Base-by-base conservation (phyloP, 2,797 vertebrate species). In the Phalanger gymnotis region DNA sequence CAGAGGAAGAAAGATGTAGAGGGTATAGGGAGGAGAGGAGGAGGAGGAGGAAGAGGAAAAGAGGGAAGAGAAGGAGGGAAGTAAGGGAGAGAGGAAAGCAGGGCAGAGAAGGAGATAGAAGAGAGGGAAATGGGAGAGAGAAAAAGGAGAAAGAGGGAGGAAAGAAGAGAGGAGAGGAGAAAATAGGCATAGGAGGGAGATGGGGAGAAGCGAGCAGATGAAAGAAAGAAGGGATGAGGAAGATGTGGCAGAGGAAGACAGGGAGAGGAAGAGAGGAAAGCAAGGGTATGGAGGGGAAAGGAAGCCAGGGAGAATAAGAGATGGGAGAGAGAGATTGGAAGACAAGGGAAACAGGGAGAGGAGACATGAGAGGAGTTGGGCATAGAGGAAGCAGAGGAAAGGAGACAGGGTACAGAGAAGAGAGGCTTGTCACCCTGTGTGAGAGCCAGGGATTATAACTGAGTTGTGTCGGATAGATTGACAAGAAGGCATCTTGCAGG, bases 381-480 rank as follows among this genome's bases (percentile, higher is more conserved):
- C 0, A 51, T 2, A 7, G 4, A 81, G 27, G 54, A 54, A 14
- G 54, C 54, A 54, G 54, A 14, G 54, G 13, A 54, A 54, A 54
- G 54, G 54, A 54, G 54, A 54, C 54, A 54, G 40, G 73, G 40
- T 1, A 58, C 13, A 31, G 34, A 9, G 25, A 0, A 9, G 13
- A 55, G 92, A 51, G 56, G 34, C 52, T 93, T 95, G 95, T 94
- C 40, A 47, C 56, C 55, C 0, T 56, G 52, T 73, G 0, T 90
- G 52, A 94, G 93, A 66, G 34, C 1, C 53, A 27, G 25, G 27
- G 66, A 73, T 87, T 90, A 55, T 55, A 61, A 61, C 92, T 97
- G n/a, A 52, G 96, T 91, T 6, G 90, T 11, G 95, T 97, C 55
- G 94, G 28, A 90, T 54, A 92, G 91, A 95, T 91, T 81, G 94